Evolutionary conservation across 2,888 invertebrate genomes (phyloP), one percentile per base, ranked within the genome.

Genomic region (Netelia inedita): DNA sequence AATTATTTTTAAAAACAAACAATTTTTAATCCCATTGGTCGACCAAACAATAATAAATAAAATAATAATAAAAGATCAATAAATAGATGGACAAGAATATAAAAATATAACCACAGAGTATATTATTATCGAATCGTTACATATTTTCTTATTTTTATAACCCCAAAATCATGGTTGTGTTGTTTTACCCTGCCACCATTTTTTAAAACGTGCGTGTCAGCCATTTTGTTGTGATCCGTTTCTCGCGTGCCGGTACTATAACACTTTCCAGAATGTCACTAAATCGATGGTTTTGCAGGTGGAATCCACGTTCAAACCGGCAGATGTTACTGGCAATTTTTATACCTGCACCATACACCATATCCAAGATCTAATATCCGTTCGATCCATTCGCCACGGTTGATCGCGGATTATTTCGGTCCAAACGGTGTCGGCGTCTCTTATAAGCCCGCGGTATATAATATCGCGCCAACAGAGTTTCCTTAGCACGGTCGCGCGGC

Each of bases 321-420:
- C 2, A 23, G 28, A 23, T 19, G 23, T 50, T 50, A 11, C 21
- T 19, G 63, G 19, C 35, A 57, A 57, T 57, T 57, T 66, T 5
- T 41, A 46, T 16, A 41, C 57, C 19, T 10, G 8, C 14, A 19
- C 6, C n/a, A 50, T 61, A 46, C 1, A 41, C 74, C 21, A 57
- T 61, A 43, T 14, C 43, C 50, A 46, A 65, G 63, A 55, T 50
- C 14, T 43, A 23, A 63, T 50, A 53, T 21, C 46, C 50, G 57
- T 16, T 79, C 43, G 82, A 82, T 85, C 78, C 74, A 74, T 74
- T 81, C 61, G 81, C 69, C 73, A 81, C 73, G 84, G 69, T 69
- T 50, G 63, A 75, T 82, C 65, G 79, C 46, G 74, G 71, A 79
- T 85, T 79, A 85, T 85, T 85, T 82, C 53, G 65, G 71, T 50